Conservation (phyloP, 2,113 vertebrate species). For the Sebastes schlegelii region DNA sequence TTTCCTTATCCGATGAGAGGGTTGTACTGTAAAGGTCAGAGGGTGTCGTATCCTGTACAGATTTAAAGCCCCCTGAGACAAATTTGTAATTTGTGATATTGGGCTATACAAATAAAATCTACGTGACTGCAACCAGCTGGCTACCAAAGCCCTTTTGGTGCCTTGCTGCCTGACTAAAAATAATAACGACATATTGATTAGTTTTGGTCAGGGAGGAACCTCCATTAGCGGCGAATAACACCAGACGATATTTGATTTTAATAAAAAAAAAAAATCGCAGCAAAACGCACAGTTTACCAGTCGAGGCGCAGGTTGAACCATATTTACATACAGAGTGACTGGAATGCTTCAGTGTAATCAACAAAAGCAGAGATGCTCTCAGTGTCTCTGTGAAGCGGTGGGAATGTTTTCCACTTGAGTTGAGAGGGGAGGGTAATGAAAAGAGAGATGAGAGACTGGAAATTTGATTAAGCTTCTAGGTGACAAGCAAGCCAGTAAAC, state of each 20-base stretch:
- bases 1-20: too few species aligned
- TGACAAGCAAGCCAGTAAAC: slow-evolving; percentile 45
- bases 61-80: too few species aligned
- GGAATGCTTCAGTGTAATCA: slow-evolving; percentile 37
- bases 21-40: too few species aligned
- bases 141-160: neutral
- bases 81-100: too few species aligned
- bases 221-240: neutral
- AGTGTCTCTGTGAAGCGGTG: slow-evolving; percentile 24
- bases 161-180: neutral
- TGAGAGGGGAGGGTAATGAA: slow-evolving; percentile 47
- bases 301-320: neutral
- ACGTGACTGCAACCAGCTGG: neutral
- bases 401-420: slow-evolving; percentile 56
- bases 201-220: neutral
- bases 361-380: slow-evolving; percentile 26
- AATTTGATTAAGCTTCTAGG: slow-evolving; percentile 55
- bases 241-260: neutral
- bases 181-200: neutral
- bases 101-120: too few species aligned
- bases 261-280: neutral
- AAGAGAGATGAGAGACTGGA: slow-evolving; percentile 35
- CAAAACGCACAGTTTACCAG: neutral
- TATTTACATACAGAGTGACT: slow-evolving; percentile 56
- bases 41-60: too few species aligned